Conservation (phyloP, 2,797 vertebrate genomes). For the Aphelocoma californica region DNA sequence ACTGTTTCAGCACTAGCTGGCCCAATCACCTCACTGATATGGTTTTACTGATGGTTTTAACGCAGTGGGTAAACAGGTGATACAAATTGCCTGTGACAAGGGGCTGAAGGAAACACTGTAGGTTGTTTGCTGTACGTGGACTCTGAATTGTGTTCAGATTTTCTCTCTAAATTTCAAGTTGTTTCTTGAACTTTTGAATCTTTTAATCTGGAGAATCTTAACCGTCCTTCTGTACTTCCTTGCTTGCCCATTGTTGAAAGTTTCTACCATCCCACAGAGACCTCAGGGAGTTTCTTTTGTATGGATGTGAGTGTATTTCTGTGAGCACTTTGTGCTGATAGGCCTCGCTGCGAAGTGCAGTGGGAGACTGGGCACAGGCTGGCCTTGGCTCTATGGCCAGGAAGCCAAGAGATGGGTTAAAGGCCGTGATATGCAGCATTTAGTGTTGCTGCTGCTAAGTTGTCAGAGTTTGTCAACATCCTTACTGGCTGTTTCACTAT, state of each 20-base stretch:
- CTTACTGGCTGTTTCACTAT: not conserved
- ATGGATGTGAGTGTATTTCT: not conserved
- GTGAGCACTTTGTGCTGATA: not conserved
- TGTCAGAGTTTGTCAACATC: not conserved
- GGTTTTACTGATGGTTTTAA: not conserved
- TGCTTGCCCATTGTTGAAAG: not conserved
- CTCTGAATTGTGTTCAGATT: not conserved
- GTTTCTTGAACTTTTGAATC: not conserved
- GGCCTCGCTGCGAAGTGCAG: not conserved
- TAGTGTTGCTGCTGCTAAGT: not conserved
- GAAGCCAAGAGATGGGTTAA: not conserved
- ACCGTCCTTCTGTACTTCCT: not conserved
- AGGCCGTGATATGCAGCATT: not conserved
- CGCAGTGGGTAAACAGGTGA: not conserved
- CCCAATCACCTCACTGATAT: not conserved
- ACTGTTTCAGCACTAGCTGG: not conserved
- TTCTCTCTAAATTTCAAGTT: not conserved
- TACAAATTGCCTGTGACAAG: not conserved
- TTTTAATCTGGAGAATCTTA: not conserved
- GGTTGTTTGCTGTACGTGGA: not conserved
- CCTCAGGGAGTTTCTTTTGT: not conserved
- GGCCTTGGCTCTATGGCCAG: not conserved
- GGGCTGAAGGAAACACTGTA: not conserved
- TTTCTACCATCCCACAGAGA: not conserved
- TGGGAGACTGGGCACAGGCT: not conserved